Percentiles rank a stretch among this genome's conserved stretches.
These are phyloP conservation scores for Lamellibrachia columna DNA, from an alignment of 2,888 invertebrate species.

Conservation along the genomic window DNA sequence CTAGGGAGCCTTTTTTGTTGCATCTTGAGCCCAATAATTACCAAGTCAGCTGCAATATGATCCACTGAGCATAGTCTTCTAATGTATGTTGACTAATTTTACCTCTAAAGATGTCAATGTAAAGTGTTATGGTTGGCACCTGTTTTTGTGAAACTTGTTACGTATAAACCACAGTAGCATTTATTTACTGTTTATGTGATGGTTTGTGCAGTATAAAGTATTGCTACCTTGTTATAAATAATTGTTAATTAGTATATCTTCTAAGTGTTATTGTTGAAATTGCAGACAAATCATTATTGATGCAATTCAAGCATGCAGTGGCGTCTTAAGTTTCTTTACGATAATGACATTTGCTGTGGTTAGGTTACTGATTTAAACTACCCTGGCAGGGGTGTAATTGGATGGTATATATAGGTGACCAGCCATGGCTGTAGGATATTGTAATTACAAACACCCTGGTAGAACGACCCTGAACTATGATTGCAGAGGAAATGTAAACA, in stretches of 20 bases:
- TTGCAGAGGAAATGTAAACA: neutral
- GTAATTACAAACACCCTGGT: neutral
- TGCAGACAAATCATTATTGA: neutral
- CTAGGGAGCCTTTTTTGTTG: neutral
- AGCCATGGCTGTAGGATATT: neutral
- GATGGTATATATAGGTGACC: neutral
- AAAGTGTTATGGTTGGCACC: no score
- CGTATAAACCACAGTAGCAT: neutral
- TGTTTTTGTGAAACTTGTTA: neutral
- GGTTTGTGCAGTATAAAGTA: constrained; percentile 8
- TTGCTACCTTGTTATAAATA: neutral
- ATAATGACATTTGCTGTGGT: neutral
- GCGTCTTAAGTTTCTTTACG: neutral
- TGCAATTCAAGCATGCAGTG: neutral
- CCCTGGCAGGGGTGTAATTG: neutral
- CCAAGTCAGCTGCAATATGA: neutral
- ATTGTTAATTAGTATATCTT: neutral
- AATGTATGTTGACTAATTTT: neutral
- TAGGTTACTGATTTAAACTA: neutral
- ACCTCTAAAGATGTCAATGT: no score
- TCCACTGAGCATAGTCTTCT: neutral
- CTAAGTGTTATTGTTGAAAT: neutral
- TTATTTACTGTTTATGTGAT: neutral
- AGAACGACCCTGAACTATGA: neutral
- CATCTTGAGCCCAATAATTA: neutral